These are phyloP conservation scores for Todiramphus chloris DNA, from an alignment of 2,113 vertebrate species.

Conservation along the genomic window DNA sequence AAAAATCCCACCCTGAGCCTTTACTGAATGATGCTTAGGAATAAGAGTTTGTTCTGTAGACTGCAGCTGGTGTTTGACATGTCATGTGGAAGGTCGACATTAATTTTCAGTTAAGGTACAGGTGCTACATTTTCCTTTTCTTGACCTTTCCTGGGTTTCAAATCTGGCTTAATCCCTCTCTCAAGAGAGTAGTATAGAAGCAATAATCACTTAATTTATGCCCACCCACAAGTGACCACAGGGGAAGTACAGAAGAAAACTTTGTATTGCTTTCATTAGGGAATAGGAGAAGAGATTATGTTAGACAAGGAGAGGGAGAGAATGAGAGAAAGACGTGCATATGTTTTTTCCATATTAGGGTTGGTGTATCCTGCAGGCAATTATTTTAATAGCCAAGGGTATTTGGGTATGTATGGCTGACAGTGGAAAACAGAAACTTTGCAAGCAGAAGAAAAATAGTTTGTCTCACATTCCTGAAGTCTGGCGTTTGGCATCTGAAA, in stretches of 20 bases:
- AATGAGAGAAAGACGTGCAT: not conserved
- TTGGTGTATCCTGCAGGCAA: not conserved
- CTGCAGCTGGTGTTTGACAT: not conserved
- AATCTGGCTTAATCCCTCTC: constrained; percentile 27
- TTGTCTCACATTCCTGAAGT: not conserved
- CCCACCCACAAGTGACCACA: constrained; percentile 17
- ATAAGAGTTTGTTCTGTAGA: not conserved
- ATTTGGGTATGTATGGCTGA: not conserved
- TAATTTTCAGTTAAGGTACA: not conserved
- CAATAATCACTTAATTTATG: constrained; percentile 49
- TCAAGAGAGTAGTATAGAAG: not conserved
- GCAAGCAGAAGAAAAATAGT: not conserved
- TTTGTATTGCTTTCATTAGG: not conserved
- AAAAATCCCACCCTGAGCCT: not conserved
- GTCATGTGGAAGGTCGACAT: not conserved
- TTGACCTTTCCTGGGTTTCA: constrained; percentile 23
- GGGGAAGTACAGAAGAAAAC: not conserved
- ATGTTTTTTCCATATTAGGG: not conserved
- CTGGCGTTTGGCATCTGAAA: not conserved
- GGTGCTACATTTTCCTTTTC: constrained; percentile 21
- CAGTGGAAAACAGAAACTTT: not conserved
- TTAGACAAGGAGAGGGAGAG: not conserved
- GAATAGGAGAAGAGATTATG: not conserved
- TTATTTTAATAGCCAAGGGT: not conserved
- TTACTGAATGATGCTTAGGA: not conserved